Evolutionary conservation across 1,140 invertebrate genomes (phyloP).

Genomic region (Apis dorsata): DNA sequence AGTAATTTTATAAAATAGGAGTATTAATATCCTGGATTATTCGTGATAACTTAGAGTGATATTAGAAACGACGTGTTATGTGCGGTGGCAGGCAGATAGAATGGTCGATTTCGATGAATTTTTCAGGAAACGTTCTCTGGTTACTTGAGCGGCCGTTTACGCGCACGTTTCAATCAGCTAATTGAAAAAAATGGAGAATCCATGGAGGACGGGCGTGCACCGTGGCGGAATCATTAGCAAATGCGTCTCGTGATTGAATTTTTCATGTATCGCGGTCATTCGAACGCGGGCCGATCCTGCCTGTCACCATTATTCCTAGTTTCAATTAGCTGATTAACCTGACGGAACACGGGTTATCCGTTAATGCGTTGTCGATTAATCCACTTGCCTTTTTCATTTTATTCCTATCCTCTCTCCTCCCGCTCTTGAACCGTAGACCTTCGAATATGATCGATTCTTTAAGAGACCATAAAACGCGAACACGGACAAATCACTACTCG

Average conservation of each 20-base stretch:
- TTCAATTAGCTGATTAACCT: conserved; percentile 63
- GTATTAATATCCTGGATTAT: too few species aligned
- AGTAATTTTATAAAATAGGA: too few species aligned
- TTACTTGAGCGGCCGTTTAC: not conserved
- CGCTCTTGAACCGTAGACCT: too few species aligned
- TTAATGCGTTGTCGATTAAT: conserved; percentile 42
- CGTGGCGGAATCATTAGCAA: conserved; percentile 60
- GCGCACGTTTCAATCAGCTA: conserved; percentile 54
- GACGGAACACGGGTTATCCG: conserved; percentile 13
- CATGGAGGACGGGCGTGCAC: conserved; percentile 30
- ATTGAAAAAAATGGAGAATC: conserved; percentile 60
- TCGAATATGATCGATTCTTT: too few species aligned
- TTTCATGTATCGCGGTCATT: conserved; percentile 61
- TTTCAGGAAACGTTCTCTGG: not conserved
- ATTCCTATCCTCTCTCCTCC: not conserved
- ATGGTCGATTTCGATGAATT: not conserved
- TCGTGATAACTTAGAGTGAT: too few species aligned
- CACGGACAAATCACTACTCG: too few species aligned
- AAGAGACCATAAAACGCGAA: too few species aligned
- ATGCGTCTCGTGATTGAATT: conserved; percentile 64
- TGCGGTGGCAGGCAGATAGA: not conserved
- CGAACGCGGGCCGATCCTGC: not conserved
- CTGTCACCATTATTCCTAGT: conserved; percentile 37
- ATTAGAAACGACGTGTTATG: too few species aligned
- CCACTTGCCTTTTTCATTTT: not conserved